Conservation (phyloP, 2,888 invertebrate species). For the Troides oblongomaculatus region DNA sequence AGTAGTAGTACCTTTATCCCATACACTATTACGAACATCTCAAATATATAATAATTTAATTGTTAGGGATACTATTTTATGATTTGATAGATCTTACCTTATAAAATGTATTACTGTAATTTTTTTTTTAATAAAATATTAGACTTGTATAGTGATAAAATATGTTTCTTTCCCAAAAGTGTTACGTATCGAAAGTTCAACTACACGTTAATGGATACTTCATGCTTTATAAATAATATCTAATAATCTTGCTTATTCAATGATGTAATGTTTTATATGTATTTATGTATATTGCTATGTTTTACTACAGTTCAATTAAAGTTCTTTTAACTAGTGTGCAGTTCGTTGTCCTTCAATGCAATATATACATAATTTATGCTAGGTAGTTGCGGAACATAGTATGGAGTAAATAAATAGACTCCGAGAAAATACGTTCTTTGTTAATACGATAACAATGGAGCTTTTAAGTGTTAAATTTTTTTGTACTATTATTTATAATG, state of each 20-base stretch:
- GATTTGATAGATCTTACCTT: no score
- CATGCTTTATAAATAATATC: neutral
- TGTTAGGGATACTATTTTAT: no score
- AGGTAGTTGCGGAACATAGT: neutral
- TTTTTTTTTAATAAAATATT: no score
- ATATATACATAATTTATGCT: neutral
- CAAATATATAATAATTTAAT: no score
- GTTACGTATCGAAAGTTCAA: neutral
- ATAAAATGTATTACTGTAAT: no score
- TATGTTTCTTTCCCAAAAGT: neutral
- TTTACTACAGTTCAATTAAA: neutral
- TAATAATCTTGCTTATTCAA: neutral
- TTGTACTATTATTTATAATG: neutral
- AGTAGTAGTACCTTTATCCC: no score
- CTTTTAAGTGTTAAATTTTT: neutral
- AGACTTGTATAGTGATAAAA: no score
- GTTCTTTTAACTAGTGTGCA: slow-evolving; percentile 4
- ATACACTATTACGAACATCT: no score
- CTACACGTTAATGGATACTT: neutral
- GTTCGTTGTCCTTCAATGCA: slow-evolving; percentile 3
- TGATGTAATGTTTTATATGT: neutral
- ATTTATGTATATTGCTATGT: neutral
- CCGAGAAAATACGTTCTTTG: neutral
- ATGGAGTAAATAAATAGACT: neutral
- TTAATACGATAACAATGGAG: neutral